Base-by-base conservation (phyloP, 2,113 vertebrate species). In the Uropsilus gracilis region DNA sequence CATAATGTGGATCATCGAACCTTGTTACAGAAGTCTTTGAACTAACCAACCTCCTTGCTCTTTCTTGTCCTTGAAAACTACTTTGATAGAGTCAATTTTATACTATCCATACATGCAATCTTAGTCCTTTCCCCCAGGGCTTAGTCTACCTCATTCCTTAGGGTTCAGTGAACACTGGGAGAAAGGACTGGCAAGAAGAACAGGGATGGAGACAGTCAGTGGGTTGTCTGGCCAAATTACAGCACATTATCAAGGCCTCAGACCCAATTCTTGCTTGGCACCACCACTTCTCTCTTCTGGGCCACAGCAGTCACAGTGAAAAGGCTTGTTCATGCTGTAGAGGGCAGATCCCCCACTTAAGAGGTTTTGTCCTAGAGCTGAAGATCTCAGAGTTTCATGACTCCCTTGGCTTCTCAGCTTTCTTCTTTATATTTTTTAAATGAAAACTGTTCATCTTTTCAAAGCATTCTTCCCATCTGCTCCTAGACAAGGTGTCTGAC, bases 391-490 rank as follows among this genome's bases (percentile, higher is more conserved):
- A 66, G 72, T 55, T 89, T 93, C 94, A 89, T 64, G 24, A 14
- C 39, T 91, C 93, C 86, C 39, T 46, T 61, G 72, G 72, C 87
- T 55, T 97, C 94, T 95, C 3, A 0, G 68, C 61, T 93, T 69
- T 96, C 94, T 14, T 86, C 34, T 93, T 94, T 55, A 55, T 96
- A 26, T 82, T 53, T 86, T 88, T 96, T 95, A 77, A 90, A 78
- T 48, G 94, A 92, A 89, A 92, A 85, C 81, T 88, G 86, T 86
- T 92, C 69, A 95, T 96, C 73, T 73, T 98, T 97, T 96, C 97
- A 97, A 98, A 98, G 96, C 94, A 71, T 86, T 91, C 87, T 89
- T 92, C 93, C 91, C 90, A 94, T 89, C 80, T 96, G 86, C 96
- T 97, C 92, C 94, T 86, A 26, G 75, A 85, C 80, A 97, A 97